A percentile compares a stretch with the other conserved stretches of the same genome.
Evolutionary conservation across 2,888 invertebrate species (phyloP).

Genomic region (Dryocosmus kuriphilus): DNA sequence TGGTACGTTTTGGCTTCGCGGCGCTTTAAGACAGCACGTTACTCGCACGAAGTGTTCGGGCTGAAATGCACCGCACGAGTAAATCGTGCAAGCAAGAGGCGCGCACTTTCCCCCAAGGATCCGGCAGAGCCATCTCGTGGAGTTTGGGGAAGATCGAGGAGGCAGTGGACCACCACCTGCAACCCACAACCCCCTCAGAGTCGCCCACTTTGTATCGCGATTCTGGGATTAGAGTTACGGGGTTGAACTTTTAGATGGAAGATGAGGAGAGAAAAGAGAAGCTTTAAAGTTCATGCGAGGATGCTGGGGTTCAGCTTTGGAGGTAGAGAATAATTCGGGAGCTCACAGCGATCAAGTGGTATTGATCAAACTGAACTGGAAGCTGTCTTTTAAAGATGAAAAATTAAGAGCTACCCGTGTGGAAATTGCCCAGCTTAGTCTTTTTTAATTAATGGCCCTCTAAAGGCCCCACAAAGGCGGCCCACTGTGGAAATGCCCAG

Average conservation of each 20-base stretch:
- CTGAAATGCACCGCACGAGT: conserved; percentile 75
- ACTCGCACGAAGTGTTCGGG: conserved; percentile 70
- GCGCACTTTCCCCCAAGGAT: conserved; percentile 47
- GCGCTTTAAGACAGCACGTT: conserved; percentile 58
- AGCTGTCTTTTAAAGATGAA: background rate
- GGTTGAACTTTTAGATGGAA: conserved; percentile 22
- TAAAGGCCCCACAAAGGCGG: no score
- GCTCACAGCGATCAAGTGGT: conserved; percentile 52
- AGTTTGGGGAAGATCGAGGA: conserved; percentile 6
- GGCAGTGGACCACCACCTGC: conserved; percentile 30
- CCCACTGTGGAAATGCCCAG: no score
- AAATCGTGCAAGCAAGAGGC: conserved; percentile 58
- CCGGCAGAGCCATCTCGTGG: conserved; percentile 36
- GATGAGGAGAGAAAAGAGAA: conserved; percentile 33
- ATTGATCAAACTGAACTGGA: background rate
- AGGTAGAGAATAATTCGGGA: conserved; percentile 47
- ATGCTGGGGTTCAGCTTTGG: conserved; percentile 23
- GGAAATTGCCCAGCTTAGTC: no score
- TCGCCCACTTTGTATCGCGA: conserved; percentile 56
- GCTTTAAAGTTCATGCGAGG: conserved; percentile 28
- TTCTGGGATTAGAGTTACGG: conserved; percentile 23
- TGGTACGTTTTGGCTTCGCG: conserved; percentile 50
- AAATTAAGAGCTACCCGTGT: background rate
- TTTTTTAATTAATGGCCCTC: no score
- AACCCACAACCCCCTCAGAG: conserved; percentile 48